These are phyloP conservation scores for Drosophila hydei DNA, from an alignment of 1,140 invertebrate genomes.

Conservation along the genomic window DNA sequence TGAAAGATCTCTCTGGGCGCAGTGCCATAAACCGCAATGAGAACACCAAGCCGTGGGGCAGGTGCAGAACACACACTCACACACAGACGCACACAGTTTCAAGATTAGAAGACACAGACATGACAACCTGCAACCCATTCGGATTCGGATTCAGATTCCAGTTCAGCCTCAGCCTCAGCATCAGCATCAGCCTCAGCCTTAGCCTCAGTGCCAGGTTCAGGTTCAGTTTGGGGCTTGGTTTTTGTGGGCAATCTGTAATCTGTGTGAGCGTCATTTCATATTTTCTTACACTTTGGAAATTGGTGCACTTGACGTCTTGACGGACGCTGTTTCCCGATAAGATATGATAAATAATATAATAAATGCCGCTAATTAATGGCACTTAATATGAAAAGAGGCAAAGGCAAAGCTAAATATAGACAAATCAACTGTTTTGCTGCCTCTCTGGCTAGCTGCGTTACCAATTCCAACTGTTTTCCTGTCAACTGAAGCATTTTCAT, in stretches of 20 bases:
- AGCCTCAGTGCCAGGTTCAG: neutral
- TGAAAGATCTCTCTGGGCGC: constrained; percentile 15
- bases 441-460: neutral
- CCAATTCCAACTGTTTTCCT: constrained; percentile 2
- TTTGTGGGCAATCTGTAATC: constrained; percentile 7
- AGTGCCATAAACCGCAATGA: constrained; percentile 22
- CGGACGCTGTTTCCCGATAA: constrained; percentile 34
- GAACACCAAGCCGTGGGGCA: constrained; percentile 11
- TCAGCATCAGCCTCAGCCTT: neutral
- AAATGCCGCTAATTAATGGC: constrained; percentile 55
- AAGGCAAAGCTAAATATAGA: constrained; percentile 3
- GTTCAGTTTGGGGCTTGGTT: constrained; percentile 15
- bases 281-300: constrained; percentile 46
- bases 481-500: constrained; percentile 4
- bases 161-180: neutral
- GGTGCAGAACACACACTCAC: constrained; percentile 7
- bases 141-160: constrained; percentile 18
- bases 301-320: constrained; percentile 36
- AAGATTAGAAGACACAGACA: constrained; percentile 19
- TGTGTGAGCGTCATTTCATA: constrained; percentile 66
- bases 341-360: constrained; percentile 34
- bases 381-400: constrained; percentile 40
- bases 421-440: neutral
- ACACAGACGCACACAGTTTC: neutral
- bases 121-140: constrained; percentile 23